A percentile compares a stretch with the other conserved stretches of the same genome.
Conservation (phyloP, 2,797 vertebrate genomes). For the Tragelaphus oryx region DNA sequence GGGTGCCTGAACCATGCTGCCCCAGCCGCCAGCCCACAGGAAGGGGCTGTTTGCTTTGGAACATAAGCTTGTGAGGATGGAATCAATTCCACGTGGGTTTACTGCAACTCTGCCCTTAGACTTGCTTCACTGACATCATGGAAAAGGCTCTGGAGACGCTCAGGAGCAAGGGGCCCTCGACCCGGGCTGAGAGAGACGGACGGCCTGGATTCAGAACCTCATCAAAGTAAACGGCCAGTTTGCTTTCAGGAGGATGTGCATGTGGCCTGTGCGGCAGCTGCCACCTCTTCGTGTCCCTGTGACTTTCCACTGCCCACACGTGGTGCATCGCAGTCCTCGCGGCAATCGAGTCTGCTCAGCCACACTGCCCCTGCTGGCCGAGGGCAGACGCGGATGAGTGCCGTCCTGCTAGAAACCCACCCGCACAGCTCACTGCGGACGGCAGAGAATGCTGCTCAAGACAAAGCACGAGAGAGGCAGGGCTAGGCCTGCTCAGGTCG, state of each 20-base stretch:
- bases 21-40: constrained; percentile 66
- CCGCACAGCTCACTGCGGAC: rapidly evolving
- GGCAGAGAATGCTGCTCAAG: not conserved
- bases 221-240: not conserved
- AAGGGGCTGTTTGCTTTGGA: constrained; percentile 81
- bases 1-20: constrained; percentile 58
- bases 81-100: not conserved
- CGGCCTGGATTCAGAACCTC: not conserved
- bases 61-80: constrained; percentile 66
- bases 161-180: not conserved
- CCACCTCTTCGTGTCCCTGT: not conserved
- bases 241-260: not conserved
- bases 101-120: constrained; percentile 47
- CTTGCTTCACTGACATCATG: not conserved
- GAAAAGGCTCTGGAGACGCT: not conserved
- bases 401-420: not conserved
- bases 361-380: too few relatives aligned
- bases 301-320: not conserved
- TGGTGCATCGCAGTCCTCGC: rapidly evolving
- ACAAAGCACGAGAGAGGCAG: not conserved
- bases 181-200: not conserved
- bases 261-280: rapidly evolving
- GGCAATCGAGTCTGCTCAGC: not conserved
- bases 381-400: rapidly evolving
- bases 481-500: too few relatives aligned